Conservation (phyloP, 1,140 invertebrate species). For the Polypedilum vanderplanki region DNA sequence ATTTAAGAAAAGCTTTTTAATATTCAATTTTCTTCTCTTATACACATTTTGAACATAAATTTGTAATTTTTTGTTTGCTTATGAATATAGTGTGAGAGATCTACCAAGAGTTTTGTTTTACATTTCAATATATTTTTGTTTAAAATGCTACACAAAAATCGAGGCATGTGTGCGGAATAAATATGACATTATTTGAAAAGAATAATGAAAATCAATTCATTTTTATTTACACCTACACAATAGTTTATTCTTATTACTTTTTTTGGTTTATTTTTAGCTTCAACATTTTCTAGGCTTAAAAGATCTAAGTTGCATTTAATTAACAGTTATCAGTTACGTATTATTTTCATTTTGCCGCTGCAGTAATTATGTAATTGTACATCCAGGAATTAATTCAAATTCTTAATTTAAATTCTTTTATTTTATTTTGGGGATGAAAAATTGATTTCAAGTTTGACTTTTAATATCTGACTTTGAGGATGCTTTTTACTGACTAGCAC, state of each 20-base stretch:
- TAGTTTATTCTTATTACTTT: neutral
- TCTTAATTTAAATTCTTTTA: constrained; percentile 19
- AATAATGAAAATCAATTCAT: neutral
- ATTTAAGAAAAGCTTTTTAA: no score
- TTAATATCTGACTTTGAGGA: constrained; percentile 12
- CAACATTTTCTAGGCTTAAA: constrained; percentile 6
- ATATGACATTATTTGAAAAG: neutral
- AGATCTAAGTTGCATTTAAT: neutral
- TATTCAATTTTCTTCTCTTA: no score
- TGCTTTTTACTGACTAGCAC: constrained; percentile 41
- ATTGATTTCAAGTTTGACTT: neutral
- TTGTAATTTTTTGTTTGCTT: neutral
- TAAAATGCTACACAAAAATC: neutral
- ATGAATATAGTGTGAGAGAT: neutral
- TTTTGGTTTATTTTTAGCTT: constrained; percentile 19
- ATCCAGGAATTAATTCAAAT: constrained; percentile 3
- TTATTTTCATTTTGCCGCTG: neutral
- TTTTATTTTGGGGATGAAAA: constrained; percentile 1
- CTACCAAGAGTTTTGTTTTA: no score
- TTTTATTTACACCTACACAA: neutral
- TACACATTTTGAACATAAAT: no score
- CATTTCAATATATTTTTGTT: neutral
- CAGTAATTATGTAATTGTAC: neutral
- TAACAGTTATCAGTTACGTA: neutral
- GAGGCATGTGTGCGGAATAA: neutral